phyloP scores from a whole-genome alignment of 2,888 invertebrate species.

The Eutolmus rufibarbis region DNA sequence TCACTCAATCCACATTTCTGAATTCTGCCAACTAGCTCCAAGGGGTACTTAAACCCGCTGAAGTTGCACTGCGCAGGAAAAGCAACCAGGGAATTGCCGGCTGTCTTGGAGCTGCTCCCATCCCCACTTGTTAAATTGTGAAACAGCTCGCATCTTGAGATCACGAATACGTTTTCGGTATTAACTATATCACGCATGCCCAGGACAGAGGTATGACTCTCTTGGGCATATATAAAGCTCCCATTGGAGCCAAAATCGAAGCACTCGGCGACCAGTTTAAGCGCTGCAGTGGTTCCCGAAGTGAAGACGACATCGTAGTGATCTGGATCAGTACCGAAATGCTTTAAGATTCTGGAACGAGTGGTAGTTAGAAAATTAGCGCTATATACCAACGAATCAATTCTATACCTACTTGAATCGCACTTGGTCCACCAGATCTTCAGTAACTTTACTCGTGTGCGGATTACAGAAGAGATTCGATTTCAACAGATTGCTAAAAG shows the following conservation, averaged over 20 bases:
- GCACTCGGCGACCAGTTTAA: conserved; percentile 84
- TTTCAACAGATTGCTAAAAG: conserved; percentile 71
- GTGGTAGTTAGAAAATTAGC: not conserved
- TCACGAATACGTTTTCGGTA: conserved; percentile 66
- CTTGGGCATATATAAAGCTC: conserved; percentile 80
- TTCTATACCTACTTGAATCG: conserved; percentile 69
- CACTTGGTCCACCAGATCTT: conserved; percentile 84
- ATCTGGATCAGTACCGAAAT: conserved; percentile 81
- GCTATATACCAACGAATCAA: not conserved
- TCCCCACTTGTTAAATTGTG: conserved; percentile 52
- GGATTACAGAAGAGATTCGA: conserved; percentile 88
- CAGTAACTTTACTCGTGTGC: conserved; percentile 84
- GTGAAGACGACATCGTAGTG: conserved; percentile 92
- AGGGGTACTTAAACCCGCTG: conserved; percentile 88
- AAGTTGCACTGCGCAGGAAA: conserved; percentile 96
- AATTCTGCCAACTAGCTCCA: conserved; percentile 73
- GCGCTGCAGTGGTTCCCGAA: conserved; percentile 87
- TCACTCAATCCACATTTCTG: conserved; percentile 69
- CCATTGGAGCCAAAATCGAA: conserved; percentile 72
- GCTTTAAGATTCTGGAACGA: conserved; percentile 75
- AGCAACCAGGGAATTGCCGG: conserved; percentile 72
- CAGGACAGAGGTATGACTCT: conserved; percentile 95
- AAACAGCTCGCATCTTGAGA: conserved; percentile 69
- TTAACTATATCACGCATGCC: conserved; percentile 86
- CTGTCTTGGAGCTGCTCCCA: conserved; percentile 47